Evolutionary conservation across 1,140 invertebrate species (phyloP), one percentile per base, ranked within the genome.

Genomic region (Trichonephila clavipes): DNA sequence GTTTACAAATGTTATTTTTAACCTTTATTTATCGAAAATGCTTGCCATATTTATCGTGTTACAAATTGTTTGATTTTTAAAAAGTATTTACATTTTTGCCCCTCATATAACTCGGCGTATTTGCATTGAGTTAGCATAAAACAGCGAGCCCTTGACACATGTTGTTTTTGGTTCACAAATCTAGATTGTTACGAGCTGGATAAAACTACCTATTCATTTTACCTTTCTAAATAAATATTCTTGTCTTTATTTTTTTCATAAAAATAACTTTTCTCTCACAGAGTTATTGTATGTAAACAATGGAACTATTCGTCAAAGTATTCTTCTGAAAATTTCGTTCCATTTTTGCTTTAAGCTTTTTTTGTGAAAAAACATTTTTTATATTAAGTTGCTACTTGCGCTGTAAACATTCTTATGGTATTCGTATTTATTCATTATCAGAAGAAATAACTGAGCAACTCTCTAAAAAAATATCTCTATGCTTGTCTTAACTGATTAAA

Each of bases 121-220:
- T 51, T 51, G 10, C 3, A n/a, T 28, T 8, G 24, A 24, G 5
- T 69, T 14, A 69, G 66, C n/a, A n/a, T 28, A 24, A 69, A 24
- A 24, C 24, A 14, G 66, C 16, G 19, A 28, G 72, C 72, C 72
- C 72, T 77, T 77, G 72, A 77, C 72, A 72, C 19, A 69, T 69
- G 66, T 69, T 24, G 24, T 69, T 69, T 69, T 28, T n/a, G 66
- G 2, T 18, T 28, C 34, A 77, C 34, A 40, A 77, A 77, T 69
- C 72, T 34, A 40, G 28, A 34, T 34, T 34, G 72, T 77, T 77
- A 77, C 28, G 72, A 77, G 72, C 72, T 77, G 40, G 72, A 77
- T 77, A 77, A 77, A 77, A 77, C 72, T 18, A 28, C 34, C 10
- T 69, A 69, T 69, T 77, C 72, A 77, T 40, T 77, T 28, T 40